Percentiles rank a stretch among this genome's conserved stretches.
Evolutionary conservation across 2,888 invertebrate species (phyloP).

Genomic region (Mesochorus sp.): DNA sequence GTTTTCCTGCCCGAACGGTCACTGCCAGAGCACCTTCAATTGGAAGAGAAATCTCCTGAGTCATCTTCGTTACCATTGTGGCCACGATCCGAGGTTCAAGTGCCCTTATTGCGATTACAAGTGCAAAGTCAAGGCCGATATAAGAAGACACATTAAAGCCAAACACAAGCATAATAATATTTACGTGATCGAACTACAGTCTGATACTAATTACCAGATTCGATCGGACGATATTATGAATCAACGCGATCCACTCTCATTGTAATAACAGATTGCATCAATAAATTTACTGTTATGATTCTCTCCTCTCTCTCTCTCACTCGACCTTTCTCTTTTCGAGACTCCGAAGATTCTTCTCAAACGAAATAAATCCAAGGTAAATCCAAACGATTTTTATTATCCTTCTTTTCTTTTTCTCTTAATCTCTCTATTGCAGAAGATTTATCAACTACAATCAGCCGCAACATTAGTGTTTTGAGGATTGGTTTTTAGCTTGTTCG

Average conservation of each 20-base stretch:
- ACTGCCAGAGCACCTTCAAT: conserved; percentile 60
- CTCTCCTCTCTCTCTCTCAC: no score
- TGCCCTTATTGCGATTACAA: conserved; percentile 70
- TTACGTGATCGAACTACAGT: conserved; percentile 55
- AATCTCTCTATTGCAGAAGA: background rate
- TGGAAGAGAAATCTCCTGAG: conserved; percentile 45
- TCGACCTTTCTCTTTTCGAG: no score
- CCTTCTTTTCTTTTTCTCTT: background rate
- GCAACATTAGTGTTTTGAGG: background rate
- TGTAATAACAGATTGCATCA: no score
- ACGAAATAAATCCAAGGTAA: no score
- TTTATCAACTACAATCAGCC: background rate
- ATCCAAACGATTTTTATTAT: no score
- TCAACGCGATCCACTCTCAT: no score
- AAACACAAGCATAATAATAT: conserved; percentile 36
- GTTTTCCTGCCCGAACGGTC: conserved; percentile 28
- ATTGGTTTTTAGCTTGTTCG: background rate
- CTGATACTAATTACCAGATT: no score
- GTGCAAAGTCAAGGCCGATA: conserved; percentile 38
- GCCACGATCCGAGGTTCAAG: conserved; percentile 70
- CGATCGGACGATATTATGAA: no score
- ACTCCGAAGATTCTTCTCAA: no score
- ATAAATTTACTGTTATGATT: no score
- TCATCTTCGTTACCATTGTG: conserved; percentile 73
- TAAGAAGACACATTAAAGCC: conserved; percentile 33